Evolutionary conservation across 2,797 vertebrate genomes (phyloP).

Genomic region (Enteromius mattozi): DNA sequence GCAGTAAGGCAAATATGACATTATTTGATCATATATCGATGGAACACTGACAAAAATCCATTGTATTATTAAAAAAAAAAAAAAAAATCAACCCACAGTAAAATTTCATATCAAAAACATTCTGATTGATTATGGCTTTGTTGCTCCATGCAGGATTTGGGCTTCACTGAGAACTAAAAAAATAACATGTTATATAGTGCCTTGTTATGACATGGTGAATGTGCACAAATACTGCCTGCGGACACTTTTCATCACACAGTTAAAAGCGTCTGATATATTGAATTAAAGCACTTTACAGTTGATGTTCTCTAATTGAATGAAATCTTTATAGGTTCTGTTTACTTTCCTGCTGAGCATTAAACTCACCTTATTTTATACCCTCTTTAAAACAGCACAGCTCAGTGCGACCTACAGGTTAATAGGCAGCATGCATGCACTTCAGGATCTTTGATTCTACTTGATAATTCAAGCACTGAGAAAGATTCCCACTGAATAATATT

Average conservation of each 20-base stretch:
- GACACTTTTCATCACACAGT: constrained; percentile 15
- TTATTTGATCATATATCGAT: background rate
- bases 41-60: background rate
- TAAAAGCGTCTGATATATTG: background rate
- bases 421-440: background rate
- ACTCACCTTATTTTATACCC: constrained; percentile 1
- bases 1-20: background rate
- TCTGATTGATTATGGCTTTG: background rate
- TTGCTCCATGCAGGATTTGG: background rate
- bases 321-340: constrained; percentile 9
- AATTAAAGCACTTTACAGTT: constrained; percentile 9
- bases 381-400: background rate
- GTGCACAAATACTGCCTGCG: background rate
- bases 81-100: background rate
- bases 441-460: background rate
- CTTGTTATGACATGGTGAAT: constrained; percentile 1
- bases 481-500: background rate
- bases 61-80: too few species aligned
- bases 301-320: constrained; percentile 19
- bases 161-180: background rate
- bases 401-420: background rate
- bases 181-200: background rate
- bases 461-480: background rate
- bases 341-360: background rate
- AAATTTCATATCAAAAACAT: background rate